Evolutionary conservation across 2,888 invertebrate genomes (phyloP).

Genomic region (Conchocele bisecta): DNA sequence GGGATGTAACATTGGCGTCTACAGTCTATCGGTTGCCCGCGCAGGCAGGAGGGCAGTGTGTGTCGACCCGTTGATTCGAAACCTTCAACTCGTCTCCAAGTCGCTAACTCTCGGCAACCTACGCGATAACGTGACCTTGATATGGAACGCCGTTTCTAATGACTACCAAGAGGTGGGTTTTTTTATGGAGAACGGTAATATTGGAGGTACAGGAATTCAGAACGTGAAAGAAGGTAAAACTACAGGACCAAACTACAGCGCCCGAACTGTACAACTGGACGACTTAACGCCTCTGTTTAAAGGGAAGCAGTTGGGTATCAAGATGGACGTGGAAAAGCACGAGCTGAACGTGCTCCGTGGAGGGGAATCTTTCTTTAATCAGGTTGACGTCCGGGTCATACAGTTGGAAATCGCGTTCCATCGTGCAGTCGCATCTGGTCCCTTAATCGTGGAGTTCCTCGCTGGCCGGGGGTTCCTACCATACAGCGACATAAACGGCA

Average conservation of each 20-base stretch:
- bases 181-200: conserved; percentile 29
- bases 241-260: not conserved
- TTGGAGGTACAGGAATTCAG: conserved; percentile 47
- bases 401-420: conserved; percentile 19
- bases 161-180: conserved; percentile 20
- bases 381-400: conserved; percentile 7
- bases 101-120: conserved; percentile 34
- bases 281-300: conserved; percentile 20
- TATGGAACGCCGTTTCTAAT: conserved; percentile 53
- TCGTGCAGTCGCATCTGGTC: not conserved
- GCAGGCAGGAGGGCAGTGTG: conserved; percentile 23
- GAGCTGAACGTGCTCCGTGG: conserved; percentile 5
- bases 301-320: conserved; percentile 1
- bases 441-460: conserved; percentile 9
- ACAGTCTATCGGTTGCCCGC: conserved; percentile 26
- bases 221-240: not conserved
- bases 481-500: not conserved
- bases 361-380: conserved; percentile 13
- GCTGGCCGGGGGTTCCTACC: conserved; percentile 4
- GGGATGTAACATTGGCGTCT: conserved; percentile 45
- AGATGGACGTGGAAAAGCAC: conserved; percentile 16
- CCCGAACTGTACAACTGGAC: conserved; percentile 16
- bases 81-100: conserved; percentile 28
- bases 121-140: conserved; percentile 27
- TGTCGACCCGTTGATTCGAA: conserved; percentile 33